Percentiles rank a stretch among this genome's conserved stretches.
Evolutionary conservation across 2,888 invertebrate genomes (phyloP).

Genomic region (Pedicia rivosa): DNA sequence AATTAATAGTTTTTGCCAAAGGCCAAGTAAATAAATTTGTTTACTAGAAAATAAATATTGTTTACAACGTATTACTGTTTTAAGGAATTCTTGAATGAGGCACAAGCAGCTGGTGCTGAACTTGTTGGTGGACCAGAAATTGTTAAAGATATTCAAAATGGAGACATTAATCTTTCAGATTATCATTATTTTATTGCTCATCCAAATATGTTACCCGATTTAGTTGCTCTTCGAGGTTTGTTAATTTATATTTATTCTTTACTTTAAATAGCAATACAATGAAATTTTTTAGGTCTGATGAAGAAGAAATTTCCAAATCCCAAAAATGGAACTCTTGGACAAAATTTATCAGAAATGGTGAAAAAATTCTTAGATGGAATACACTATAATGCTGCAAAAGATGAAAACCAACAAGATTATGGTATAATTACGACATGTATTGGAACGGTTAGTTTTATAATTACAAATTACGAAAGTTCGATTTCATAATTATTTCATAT

Average conservation of each 20-base stretch:
- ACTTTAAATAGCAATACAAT: no score
- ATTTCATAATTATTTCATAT: conserved; percentile 16
- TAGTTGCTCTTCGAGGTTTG: conserved; percentile 59
- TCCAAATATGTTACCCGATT: conserved; percentile 60
- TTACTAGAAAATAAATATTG: conserved; percentile 18
- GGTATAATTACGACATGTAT: conserved; percentile 47
- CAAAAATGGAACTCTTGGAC: conserved; percentile 46
- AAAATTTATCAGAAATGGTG: conserved; percentile 44
- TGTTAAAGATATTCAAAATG: conserved; percentile 61
- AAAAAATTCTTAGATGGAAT: conserved; percentile 51
- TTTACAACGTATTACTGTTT: background rate
- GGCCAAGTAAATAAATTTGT: conserved; percentile 27
- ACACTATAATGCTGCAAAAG: conserved; percentile 46
- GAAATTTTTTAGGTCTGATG: no score
- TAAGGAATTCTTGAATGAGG: conserved; percentile 32
- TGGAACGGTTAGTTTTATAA: conserved; percentile 42
- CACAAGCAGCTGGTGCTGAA: conserved; percentile 53
- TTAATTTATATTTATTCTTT: no score
- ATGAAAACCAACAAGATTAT: conserved; percentile 54
- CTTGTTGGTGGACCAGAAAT: conserved; percentile 55
- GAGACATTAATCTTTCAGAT: conserved; percentile 47
- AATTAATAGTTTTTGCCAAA: conserved; percentile 61
- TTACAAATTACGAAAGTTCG: background rate
- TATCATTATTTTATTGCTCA: conserved; percentile 63
- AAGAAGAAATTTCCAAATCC: conserved; percentile 60